phyloP scores from a whole-genome alignment of 2,888 invertebrate species.

The Brenthis daphne region DNA sequence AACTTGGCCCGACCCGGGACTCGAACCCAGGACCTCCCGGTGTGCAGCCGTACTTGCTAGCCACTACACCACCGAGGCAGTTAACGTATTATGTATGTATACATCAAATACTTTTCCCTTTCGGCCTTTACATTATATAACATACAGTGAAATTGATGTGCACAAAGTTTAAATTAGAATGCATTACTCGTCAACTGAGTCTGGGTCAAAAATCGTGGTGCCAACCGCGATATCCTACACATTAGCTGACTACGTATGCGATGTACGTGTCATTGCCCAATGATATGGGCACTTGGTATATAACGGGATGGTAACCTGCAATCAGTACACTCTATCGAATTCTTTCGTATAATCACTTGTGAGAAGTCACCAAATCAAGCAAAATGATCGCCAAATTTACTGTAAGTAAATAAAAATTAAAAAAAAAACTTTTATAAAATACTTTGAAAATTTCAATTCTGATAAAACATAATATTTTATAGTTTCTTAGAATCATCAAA shows the following conservation, averaged over 20 bases:
- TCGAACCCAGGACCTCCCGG: no score
- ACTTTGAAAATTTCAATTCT: not conserved
- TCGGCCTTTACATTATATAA: slow-evolving; percentile 62
- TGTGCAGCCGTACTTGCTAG: no score
- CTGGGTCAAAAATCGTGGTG: slow-evolving; percentile 72
- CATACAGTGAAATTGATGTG: slow-evolving; percentile 67
- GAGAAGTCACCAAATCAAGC: slow-evolving; percentile 75
- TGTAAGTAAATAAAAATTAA: slow-evolving; percentile 54
- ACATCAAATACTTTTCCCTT: slow-evolving; percentile 48
- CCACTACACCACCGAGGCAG: no score
- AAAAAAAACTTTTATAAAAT: not conserved
- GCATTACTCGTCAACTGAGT: slow-evolving; percentile 61
- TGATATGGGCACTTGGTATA: slow-evolving; percentile 63
- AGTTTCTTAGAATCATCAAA: not conserved
- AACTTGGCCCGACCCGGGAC: no score
- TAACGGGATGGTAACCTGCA: slow-evolving; percentile 66
- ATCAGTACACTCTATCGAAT: slow-evolving; percentile 69
- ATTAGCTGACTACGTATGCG: slow-evolving; percentile 59
- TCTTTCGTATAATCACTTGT: slow-evolving; percentile 57
- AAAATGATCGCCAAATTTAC: slow-evolving; percentile 81
- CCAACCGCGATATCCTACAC: slow-evolving; percentile 67
- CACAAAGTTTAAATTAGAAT: slow-evolving; percentile 76
- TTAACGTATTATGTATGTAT: slow-evolving; percentile 1
- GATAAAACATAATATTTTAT: no score
- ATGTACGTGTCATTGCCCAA: slow-evolving; percentile 62